These are phyloP conservation scores for Eupithecia pulchellata DNA, from an alignment of 2,888 invertebrate species.

Conservation along the genomic window DNA sequence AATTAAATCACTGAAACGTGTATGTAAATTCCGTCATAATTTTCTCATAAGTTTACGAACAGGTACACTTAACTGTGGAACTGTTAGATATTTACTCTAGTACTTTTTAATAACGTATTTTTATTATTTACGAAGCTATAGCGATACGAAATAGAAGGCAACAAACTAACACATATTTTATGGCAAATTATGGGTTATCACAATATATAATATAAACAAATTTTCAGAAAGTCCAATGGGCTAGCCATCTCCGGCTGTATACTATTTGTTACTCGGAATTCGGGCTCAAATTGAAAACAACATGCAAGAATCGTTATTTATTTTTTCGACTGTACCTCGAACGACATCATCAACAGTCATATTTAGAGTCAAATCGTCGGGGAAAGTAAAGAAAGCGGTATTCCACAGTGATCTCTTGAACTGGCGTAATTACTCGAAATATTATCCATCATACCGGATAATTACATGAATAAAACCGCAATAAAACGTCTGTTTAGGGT, in stretches of 20 bases:
- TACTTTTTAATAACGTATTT: background rate
- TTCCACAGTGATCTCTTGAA: conserved; percentile 46
- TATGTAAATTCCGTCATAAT: background rate
- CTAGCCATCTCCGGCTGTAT: too few relatives aligned
- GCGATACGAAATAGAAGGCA: background rate
- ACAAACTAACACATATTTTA: background rate
- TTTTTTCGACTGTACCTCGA: conserved; percentile 7
- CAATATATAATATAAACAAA: too few relatives aligned
- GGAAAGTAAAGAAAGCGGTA: conserved; percentile 46
- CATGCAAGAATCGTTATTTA: background rate
- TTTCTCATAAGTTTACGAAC: background rate
- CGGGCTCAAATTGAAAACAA: background rate
- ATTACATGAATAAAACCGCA: conserved; percentile 39
- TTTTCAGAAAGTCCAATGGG: too few relatives aligned
- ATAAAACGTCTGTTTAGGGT: conserved; percentile 36
- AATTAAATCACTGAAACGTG: background rate
- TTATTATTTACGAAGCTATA: background rate
- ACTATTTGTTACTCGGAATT: too few relatives aligned
- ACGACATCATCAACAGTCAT: conserved; percentile 40
- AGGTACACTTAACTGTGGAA: background rate
- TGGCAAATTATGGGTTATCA: too few relatives aligned
- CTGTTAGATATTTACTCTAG: background rate
- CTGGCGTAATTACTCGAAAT: conserved; percentile 37
- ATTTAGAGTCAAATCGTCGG: conserved; percentile 37
- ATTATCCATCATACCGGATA: conserved; percentile 36